phyloP scores from a whole-genome alignment of 2,113 vertebrate genomes.

The Bostrychus sinensis region DNA sequence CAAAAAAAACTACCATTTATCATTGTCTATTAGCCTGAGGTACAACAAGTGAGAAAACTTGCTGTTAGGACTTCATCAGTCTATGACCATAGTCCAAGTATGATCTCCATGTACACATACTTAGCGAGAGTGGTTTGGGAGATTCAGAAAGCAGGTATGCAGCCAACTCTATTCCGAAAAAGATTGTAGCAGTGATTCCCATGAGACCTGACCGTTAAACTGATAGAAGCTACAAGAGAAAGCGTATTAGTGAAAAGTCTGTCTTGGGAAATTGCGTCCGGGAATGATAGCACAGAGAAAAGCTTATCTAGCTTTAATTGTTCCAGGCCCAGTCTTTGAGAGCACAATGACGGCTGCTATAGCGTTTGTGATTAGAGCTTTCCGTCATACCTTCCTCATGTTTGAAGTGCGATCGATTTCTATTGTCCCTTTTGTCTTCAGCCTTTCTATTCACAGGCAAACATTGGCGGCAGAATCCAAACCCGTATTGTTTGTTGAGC shows the following conservation, averaged over 20 bases:
- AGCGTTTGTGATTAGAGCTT: slow-evolving; percentile 46
- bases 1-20: too few species aligned
- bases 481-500: slow-evolving; percentile 33
- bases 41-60: too few species aligned
- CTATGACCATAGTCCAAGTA: too few species aligned
- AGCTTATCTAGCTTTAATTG: slow-evolving; percentile 70
- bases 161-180: slow-evolving; percentile 28
- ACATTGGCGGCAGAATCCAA: slow-evolving; percentile 19
- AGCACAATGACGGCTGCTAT: slow-evolving; percentile 50
- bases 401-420: slow-evolving; percentile 56
- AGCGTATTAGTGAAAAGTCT: slow-evolving; percentile 52
- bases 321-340: slow-evolving; percentile 59
- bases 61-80: too few species aligned
- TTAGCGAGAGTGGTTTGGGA: slow-evolving; percentile 15
- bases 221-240: slow-evolving; percentile 40
- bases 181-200: slow-evolving; percentile 28
- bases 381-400: slow-evolving; percentile 56
- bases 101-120: too few species aligned
- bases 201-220: slow-evolving; percentile 54
- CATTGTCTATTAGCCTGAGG: too few species aligned
- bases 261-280: slow-evolving; percentile 53
- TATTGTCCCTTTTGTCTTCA: slow-evolving; percentile 36
- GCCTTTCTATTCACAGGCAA: slow-evolving; percentile 14
- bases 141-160: slow-evolving; percentile 24
- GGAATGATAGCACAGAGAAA: slow-evolving; percentile 46